A percentile compares a stretch with the other conserved stretches of the same genome.
Conservation (phyloP, 2,113 vertebrate genomes). For the Gopherus evgoodei region DNA sequence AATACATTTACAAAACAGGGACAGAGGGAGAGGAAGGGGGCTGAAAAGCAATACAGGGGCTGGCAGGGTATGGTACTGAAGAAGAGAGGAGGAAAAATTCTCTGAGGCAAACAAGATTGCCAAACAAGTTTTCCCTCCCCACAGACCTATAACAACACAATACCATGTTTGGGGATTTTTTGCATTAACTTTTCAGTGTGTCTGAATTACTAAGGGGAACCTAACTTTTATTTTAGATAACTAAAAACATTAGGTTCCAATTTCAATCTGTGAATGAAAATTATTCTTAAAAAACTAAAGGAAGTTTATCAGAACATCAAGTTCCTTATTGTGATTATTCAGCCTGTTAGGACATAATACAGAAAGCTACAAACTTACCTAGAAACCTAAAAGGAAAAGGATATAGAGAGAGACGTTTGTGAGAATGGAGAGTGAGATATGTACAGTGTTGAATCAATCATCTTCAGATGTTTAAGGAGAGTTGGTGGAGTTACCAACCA, state of each 20-base stretch:
- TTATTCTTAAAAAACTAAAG: not conserved
- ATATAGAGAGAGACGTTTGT: not conserved
- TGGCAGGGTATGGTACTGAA: not conserved
- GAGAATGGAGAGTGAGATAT: not conserved
- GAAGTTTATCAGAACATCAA: not conserved
- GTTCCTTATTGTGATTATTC: not conserved
- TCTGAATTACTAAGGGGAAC: not conserved
- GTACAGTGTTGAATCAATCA: not conserved
- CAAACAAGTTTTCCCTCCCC: not conserved
- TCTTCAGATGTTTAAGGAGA: not conserved
- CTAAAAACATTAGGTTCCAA: not conserved
- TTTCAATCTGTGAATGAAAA: not conserved
- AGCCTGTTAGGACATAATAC: not conserved
- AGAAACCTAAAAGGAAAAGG: not conserved
- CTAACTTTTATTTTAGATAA: not conserved
- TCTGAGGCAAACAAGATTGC: not conserved
- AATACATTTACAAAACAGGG: not conserved
- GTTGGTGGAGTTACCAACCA: not conserved
- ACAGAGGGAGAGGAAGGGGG: not conserved
- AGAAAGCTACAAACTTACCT: not conserved
- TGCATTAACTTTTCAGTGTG: not conserved
- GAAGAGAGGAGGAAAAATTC: not conserved
- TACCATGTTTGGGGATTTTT: not conserved
- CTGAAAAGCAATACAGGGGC: not conserved
- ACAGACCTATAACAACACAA: not conserved